A percentile compares a stretch with the other conserved stretches of the same genome.
These are phyloP conservation scores for Myanophis thanlyinensis DNA, from an alignment of 2,113 vertebrate species.

Conservation along the genomic window DNA sequence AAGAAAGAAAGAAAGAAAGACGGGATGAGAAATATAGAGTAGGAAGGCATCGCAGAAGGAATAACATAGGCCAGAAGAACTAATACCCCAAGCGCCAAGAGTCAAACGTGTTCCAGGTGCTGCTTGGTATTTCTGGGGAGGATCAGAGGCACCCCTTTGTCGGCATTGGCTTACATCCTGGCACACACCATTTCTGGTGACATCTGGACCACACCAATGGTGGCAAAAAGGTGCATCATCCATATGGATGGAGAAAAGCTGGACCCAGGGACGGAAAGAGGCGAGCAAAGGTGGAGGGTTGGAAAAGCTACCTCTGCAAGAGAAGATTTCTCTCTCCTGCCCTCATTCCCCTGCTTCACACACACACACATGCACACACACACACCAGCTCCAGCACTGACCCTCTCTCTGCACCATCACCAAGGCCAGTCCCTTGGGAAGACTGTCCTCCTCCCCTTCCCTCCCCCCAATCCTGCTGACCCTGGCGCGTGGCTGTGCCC, in stretches of 20 bases:
- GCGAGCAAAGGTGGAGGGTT: neutral
- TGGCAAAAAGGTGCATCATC: neutral
- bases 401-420: neutral
- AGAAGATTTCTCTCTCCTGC: neutral
- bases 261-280: neutral
- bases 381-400: neutral
- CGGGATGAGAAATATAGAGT: neutral
- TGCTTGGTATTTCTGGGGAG: neutral
- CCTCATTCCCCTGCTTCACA: neutral
- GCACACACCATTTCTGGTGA: neutral
- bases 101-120: too few species aligned
- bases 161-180: neutral
- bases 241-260: neutral
- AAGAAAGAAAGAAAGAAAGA: neutral
- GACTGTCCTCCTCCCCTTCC: neutral
- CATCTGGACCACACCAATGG: too few species aligned
- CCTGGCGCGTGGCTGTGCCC: constrained; percentile 34
- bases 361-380: neutral
- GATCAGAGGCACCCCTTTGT: neutral
- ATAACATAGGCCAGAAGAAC: neutral
- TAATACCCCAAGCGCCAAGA: neutral
- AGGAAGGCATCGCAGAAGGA: neutral
- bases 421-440: constrained; percentile 30
- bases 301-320: neutral
- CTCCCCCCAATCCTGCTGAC: constrained; percentile 14